These are phyloP conservation scores for Acromyrmex heyeri DNA, from an alignment of 1,140 invertebrate species.

Conservation along the genomic window DNA sequence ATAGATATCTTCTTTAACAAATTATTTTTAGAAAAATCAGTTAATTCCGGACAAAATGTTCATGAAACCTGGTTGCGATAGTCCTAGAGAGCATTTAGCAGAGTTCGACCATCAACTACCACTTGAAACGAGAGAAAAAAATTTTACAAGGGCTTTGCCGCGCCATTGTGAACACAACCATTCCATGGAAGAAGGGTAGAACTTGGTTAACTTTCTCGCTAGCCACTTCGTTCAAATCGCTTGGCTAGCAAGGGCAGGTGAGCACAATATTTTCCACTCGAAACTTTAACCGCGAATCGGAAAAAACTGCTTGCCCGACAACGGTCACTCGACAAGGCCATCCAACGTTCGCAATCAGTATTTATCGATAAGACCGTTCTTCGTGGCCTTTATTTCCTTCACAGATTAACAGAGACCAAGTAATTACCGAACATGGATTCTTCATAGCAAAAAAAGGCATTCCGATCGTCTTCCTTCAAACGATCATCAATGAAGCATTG, in stretches of 20 bases:
- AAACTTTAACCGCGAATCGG: conserved; percentile 44
- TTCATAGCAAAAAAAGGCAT: not conserved
- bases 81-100: conserved; percentile 1
- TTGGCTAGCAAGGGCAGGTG: conserved; percentile 19
- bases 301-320: conserved; percentile 40
- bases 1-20: not conserved
- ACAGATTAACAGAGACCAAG: conserved; percentile 6
- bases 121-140: conserved; percentile 57
- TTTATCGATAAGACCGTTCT: conserved; percentile 49
- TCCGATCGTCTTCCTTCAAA: conserved; percentile 3
- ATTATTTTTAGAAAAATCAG: not conserved
- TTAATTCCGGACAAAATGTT: conserved; percentile 2
- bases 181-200: conserved; percentile 49
- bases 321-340: not conserved
- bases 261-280: conserved; percentile 62
- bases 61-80: not conserved
- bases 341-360: conserved; percentile 56
- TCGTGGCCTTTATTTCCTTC: not conserved
- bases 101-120: conserved; percentile 2
- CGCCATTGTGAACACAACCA: conserved; percentile 33
- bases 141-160: conserved; percentile 32
- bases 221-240: conserved; percentile 26
- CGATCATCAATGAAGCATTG: conserved; percentile 17
- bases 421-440: not conserved
- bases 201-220: conserved; percentile 62